Conservation (phyloP, 2,113 vertebrate genomes). For the Chaenogobius annularis region DNA sequence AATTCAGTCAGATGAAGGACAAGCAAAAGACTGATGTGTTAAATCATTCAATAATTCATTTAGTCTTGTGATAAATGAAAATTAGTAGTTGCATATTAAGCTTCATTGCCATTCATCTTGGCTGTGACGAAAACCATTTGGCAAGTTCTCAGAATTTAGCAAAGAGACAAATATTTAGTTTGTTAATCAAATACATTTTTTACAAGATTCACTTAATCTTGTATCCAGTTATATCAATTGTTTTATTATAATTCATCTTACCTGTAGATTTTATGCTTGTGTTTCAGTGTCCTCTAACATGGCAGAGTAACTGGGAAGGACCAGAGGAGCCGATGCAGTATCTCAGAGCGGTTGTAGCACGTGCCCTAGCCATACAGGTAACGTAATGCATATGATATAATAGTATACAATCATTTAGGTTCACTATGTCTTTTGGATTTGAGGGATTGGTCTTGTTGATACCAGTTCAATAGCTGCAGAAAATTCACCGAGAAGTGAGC, state of each 20-base stretch:
- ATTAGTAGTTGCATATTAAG: slow-evolving; percentile 30
- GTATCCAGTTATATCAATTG: too few relatives aligned
- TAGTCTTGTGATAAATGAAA: slow-evolving; percentile 36
- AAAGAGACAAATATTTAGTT: background rate
- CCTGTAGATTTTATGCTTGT: background rate
- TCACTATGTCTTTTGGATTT: too few relatives aligned
- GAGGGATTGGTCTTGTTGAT: too few relatives aligned
- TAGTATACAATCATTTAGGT: too few relatives aligned
- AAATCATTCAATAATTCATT: slow-evolving; percentile 22
- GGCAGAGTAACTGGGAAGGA: slow-evolving; percentile 97
- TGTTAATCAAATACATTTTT: background rate
- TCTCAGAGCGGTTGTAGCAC: slow-evolving; percentile 86
- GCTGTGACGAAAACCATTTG: slow-evolving; percentile 44
- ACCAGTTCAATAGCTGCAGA: background rate
- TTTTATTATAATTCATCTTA: slow-evolving; percentile 1
- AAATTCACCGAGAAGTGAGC: background rate
- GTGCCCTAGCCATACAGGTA: slow-evolving; percentile 91
- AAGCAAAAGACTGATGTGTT: background rate
- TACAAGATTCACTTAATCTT: background rate
- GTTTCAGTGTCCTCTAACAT: slow-evolving; percentile 87
- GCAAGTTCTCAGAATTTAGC: slow-evolving; percentile 39
- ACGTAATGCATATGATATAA: slow-evolving; percentile 2
- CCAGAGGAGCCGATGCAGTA: slow-evolving; percentile 96
- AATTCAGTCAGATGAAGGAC: background rate
- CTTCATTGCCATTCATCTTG: slow-evolving; percentile 39